Evolutionary conservation across 2,888 invertebrate species (phyloP), one percentile per base, ranked within the genome.

Genomic region (Nemoura dubitans): DNA sequence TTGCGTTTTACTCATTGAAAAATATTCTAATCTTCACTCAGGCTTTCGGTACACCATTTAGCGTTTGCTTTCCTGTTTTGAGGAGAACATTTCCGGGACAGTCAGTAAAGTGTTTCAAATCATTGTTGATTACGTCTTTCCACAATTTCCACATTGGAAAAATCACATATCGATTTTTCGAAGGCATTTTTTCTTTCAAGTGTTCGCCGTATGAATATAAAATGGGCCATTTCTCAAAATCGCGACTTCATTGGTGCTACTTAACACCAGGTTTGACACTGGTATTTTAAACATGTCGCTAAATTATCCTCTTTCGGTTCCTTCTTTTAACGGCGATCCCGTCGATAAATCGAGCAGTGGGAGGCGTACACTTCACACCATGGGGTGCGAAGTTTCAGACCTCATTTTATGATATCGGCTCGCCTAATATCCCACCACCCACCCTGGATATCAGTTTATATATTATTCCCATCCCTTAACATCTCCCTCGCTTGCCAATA

Each of bases 331-430:
- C 83, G 83, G 26, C 83, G 25, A 59, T 16, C 43, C 7, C 6
- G 36, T 26, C 83, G 83, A 83, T 83, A 36, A 83, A 83, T 83
- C 83, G 36, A 42, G 26, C 26, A n/a, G 83, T 25, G 29, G 14
- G 83, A 25, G 29, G 14, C 36, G 0, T 30, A 42, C 42, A 42
- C 83, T 83, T 83, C 25, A 36, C 36, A 36, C 30, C 83, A 83
- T 29, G 36, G 83, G 42, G 83, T 26, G 83, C 83, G n/a, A 36
- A 3, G 36, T 42, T 43, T 21, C 43, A 36, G 42, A 83, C 83
- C 83, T 83, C 83, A 83, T 26, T 83, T 83, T 83, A 83, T 83
- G 83, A 83, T 42, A 83, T 83, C 83, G 83, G 43, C 83, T 36
- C 83, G 83, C 83, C 83, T 42, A 83, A 83, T 83, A 83, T 83